Percentiles rank a stretch among this genome's conserved stretches.
Evolutionary conservation across 2,888 invertebrate genomes (phyloP).

Genomic region (Onthophagus sagittarius): DNA sequence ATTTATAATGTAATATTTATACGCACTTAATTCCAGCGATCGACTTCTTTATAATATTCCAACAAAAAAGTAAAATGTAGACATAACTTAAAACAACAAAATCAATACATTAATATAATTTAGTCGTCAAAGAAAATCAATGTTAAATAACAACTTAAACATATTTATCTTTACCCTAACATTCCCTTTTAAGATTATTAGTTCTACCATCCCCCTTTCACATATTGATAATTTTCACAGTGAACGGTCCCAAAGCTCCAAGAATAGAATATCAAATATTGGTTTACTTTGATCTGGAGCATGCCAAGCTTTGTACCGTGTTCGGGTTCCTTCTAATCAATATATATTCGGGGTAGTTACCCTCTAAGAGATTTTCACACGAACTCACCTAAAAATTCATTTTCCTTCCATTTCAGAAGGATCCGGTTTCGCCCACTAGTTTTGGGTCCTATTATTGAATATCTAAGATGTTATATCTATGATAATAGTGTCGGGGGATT

Average conservation of each 20-base stretch:
- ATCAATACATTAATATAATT: too few relatives aligned
- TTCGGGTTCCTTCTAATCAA: not conserved
- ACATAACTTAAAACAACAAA: too few relatives aligned
- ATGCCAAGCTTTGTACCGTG: not conserved
- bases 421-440: too few relatives aligned
- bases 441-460: too few relatives aligned
- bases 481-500: not conserved
- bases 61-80: too few relatives aligned
- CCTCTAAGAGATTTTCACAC: not conserved
- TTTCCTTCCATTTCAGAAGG: too few relatives aligned
- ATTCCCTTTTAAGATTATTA: not conserved
- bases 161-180: not conserved
- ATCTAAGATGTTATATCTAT: too few relatives aligned
- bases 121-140: not conserved
- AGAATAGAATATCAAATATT: slow-evolving; percentile 9
- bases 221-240: not conserved
- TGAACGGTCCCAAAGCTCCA: not conserved
- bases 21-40: too few relatives aligned
- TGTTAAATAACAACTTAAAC: not conserved
- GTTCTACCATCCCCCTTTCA: not conserved
- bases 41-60: too few relatives aligned
- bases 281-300: slow-evolving; percentile 3
- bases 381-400: not conserved
- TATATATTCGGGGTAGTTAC: not conserved
- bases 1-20: too few relatives aligned